Conservation (phyloP, 1,140 invertebrate species). For the Pseudachorutes palmiensis region DNA sequence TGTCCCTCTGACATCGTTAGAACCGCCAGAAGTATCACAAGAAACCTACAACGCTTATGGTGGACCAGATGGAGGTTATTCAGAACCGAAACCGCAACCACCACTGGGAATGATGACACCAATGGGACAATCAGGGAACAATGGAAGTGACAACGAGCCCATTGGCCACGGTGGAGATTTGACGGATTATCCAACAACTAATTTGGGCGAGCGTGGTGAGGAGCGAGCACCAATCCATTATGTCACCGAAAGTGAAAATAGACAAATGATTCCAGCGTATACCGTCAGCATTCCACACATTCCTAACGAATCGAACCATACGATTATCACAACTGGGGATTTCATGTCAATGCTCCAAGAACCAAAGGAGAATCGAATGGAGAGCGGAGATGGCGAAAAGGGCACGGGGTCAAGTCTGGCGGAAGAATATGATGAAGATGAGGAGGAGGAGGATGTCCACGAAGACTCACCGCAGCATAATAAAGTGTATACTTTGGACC, state of each 20-base stretch:
- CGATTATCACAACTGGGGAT: slow-evolving; percentile 1
- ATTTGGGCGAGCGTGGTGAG: background rate
- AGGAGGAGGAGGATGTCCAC: slow-evolving; percentile 6
- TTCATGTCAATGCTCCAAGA: background rate
- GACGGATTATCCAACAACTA: background rate
- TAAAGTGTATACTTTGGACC: slow-evolving; percentile 33
- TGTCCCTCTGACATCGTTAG: slow-evolving; percentile 1
- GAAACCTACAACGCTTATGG: slow-evolving; percentile 25
- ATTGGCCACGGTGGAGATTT: background rate
- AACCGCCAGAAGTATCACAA: slow-evolving; percentile 3
- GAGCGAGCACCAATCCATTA: background rate
- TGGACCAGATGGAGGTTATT: background rate
- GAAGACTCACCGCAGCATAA: slow-evolving; percentile 12
- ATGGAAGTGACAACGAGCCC: too few species aligned
- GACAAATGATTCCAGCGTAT: slow-evolving; percentile 28
- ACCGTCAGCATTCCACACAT: slow-evolving; percentile 35
- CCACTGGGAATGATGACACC: too few species aligned
- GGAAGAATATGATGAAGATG: slow-evolving; percentile 2
- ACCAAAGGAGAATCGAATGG: background rate
- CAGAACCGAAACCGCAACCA: too few species aligned
- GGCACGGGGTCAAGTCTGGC: background rate
- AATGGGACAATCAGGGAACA: too few species aligned
- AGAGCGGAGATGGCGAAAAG: background rate
- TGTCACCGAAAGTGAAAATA: background rate
- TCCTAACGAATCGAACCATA: slow-evolving; percentile 4